These are phyloP conservation scores for Diabrotica undecimpunctata DNA, from an alignment of 1,140 invertebrate species.

Conservation along the genomic window DNA sequence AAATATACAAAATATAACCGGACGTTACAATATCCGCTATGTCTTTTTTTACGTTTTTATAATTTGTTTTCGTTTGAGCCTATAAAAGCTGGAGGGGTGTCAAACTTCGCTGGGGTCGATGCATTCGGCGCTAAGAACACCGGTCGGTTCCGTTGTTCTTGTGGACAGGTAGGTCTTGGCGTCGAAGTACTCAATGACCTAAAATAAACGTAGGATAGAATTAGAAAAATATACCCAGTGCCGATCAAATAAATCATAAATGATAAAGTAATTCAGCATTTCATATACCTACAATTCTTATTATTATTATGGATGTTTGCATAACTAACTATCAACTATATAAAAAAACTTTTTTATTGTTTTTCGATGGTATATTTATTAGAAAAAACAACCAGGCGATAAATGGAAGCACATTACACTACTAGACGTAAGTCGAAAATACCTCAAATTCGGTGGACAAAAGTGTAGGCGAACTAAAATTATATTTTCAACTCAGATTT, in stretches of 20 bases:
- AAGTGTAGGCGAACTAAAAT: too few species aligned
- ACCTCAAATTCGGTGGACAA: too few species aligned
- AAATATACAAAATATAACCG: background rate
- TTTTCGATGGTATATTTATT: too few species aligned
- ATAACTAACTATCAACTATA: too few species aligned
- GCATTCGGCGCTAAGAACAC: conserved; percentile 31
- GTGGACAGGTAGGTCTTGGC: conserved; percentile 43
- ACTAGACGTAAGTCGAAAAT: too few species aligned
- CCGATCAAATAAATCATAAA: background rate
- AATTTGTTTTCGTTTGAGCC: background rate
- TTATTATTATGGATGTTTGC: too few species aligned
- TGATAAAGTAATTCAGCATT: background rate
- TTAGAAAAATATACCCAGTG: too few species aligned
- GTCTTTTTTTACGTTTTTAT: background rate
- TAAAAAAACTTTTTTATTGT: too few species aligned
- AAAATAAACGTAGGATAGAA: conserved; percentile 18
- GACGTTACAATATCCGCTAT: background rate
- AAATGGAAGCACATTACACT: too few species aligned
- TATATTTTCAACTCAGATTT: too few species aligned
- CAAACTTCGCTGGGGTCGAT: conserved; percentile 34
- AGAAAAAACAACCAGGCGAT: too few species aligned
- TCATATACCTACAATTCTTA: background rate
- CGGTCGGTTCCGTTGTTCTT: conserved; percentile 35
- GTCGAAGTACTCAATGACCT: conserved; percentile 45
- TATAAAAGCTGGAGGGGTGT: conserved; percentile 2